Conservation (phyloP, 2,113 vertebrate species). For the Oxyura jamaicensis region DNA sequence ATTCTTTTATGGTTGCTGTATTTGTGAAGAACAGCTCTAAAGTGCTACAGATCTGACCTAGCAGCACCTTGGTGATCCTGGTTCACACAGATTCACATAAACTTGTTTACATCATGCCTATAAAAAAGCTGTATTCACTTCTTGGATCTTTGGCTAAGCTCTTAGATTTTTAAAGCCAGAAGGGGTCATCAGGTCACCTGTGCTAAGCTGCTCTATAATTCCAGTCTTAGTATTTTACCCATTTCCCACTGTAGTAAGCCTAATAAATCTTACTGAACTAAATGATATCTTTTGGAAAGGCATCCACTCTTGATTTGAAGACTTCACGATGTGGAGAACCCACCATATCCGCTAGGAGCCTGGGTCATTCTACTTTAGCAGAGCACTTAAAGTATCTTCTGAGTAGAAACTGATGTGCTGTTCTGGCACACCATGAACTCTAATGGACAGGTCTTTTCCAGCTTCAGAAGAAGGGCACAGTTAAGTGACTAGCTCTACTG, state of each 20-base stretch:
- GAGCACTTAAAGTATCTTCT: neutral
- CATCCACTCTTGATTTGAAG: neutral
- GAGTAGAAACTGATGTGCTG: neutral
- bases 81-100: neutral
- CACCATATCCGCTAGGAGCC: neutral
- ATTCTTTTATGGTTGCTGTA: neutral
- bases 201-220: neutral
- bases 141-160: neutral
- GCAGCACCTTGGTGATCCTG: neutral
- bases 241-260: neutral
- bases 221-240: neutral
- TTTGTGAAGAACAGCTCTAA: neutral
- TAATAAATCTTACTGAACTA: neutral
- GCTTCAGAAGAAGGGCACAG: neutral
- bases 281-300: neutral
- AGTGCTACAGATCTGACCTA: neutral
- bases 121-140: neutral
- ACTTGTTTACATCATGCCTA: conserved; percentile 27
- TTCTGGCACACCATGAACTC: neutral
- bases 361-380: neutral
- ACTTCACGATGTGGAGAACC: neutral
- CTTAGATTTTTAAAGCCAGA: conserved; percentile 36
- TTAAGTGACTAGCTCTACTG: neutral
- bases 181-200: neutral
- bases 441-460: neutral